Conservation (phyloP, 2,113 vertebrate species). For the Malaclemys terrapin region DNA sequence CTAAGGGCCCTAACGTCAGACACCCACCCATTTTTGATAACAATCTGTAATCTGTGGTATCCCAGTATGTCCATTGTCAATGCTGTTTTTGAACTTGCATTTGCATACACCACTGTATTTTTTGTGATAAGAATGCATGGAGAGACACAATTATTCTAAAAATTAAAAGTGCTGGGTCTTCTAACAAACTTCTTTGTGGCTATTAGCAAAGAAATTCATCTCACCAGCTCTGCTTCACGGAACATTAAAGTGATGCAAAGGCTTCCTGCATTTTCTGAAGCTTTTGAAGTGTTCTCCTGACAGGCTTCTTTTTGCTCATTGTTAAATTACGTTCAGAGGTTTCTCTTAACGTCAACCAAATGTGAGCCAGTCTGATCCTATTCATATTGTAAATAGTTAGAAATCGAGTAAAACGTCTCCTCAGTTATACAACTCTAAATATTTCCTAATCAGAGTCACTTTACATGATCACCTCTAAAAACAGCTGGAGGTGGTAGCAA, state of each 20-base stretch:
- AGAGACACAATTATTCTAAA: not conserved
- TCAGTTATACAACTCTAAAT: not conserved
- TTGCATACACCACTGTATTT: not conserved
- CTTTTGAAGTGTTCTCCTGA: not conserved
- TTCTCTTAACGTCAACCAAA: not conserved
- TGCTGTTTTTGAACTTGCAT: not conserved
- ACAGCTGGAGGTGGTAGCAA: not conserved
- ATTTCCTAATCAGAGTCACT: not conserved
- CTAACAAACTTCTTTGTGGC: not conserved
- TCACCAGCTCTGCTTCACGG: not conserved
- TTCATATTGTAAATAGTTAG: not conserved
- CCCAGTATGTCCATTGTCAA: not conserved
- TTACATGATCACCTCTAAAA: not conserved
- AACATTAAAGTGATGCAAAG: not conserved
- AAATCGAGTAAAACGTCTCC: not conserved
- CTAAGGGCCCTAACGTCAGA: not conserved
- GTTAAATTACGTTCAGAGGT: not conserved
- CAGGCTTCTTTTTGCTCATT: not conserved
- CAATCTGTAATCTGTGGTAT: not conserved
- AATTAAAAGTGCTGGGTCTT: not conserved
- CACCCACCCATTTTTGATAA: not conserved
- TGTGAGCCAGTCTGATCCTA: not conserved
- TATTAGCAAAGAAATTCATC: not conserved
- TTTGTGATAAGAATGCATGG: not conserved
- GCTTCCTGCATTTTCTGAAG: not conserved